phyloP scores from a whole-genome alignment of 2,797 vertebrate genomes.

The Enteromius treurensis region DNA sequence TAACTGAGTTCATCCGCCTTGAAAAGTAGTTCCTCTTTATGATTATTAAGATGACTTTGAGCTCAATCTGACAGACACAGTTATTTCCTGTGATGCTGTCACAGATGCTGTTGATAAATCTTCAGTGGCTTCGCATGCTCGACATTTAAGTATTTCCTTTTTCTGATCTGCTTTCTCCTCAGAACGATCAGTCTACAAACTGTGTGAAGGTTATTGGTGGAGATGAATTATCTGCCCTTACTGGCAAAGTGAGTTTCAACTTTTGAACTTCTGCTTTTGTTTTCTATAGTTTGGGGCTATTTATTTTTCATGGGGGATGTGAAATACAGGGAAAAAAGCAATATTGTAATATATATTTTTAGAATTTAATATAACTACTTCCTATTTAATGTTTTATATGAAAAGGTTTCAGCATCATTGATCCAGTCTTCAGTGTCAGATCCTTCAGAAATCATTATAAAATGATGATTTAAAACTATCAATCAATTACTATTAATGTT shows the following conservation, averaged over 20 bases:
- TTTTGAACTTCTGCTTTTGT: background rate
- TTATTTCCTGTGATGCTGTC: background rate
- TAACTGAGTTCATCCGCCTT: background rate
- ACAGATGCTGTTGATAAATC: background rate
- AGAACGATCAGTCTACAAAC: constrained; percentile 82
- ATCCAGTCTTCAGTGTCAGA: background rate
- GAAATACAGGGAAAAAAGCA: background rate
- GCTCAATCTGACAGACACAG: background rate
- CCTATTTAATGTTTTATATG: background rate
- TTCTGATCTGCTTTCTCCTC: background rate
- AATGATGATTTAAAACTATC: background rate
- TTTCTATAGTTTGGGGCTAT: background rate
- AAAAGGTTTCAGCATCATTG: background rate
- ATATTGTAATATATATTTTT: background rate
- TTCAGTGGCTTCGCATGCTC: no score
- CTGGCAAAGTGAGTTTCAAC: constrained; percentile 77
- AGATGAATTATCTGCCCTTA: constrained; percentile 78
- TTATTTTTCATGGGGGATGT: background rate
- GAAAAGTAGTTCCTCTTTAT: background rate
- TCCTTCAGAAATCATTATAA: background rate
- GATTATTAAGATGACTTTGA: background rate
- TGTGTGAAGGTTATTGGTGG: constrained; percentile 81
- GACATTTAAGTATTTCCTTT: no score
- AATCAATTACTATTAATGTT: no score
- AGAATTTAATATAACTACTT: background rate